These are phyloP conservation scores for Toxonevra muliebris DNA, from an alignment of 2,888 invertebrate genomes.

Conservation along the genomic window DNA sequence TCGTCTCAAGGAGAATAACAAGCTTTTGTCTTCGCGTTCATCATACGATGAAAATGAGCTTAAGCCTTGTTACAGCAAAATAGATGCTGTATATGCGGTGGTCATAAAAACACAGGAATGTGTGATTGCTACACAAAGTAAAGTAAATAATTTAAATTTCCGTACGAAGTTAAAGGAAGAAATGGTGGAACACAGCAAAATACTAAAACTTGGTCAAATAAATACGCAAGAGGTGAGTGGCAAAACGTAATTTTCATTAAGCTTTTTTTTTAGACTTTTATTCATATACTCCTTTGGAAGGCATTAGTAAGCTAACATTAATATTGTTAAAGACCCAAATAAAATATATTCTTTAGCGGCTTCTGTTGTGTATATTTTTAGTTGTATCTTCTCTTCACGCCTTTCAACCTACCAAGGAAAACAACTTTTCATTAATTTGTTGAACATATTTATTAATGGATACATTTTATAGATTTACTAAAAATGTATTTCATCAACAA, in stretches of 20 bases:
- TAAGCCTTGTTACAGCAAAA: constrained; percentile 57
- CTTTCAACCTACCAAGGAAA: no score
- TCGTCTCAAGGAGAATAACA: constrained; percentile 49
- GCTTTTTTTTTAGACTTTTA: no score
- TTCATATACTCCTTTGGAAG: no score
- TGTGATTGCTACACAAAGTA: constrained; percentile 56
- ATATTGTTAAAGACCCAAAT: no score
- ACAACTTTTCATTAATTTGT: no score
- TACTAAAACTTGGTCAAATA: constrained; percentile 47
- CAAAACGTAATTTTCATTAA: no score
- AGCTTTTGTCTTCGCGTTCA: constrained; percentile 50
- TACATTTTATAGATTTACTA: not conserved
- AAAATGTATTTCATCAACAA: not conserved
- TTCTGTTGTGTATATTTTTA: constrained; percentile 10
- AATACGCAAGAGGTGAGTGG: constrained; percentile 40
- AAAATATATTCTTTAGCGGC: no score
- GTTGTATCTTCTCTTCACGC: not conserved
- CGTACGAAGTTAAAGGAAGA: constrained; percentile 55
- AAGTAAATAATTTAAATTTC: constrained; percentile 56
- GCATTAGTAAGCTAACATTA: no score
- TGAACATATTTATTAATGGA: no score
- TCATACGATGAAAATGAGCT: constrained; percentile 54
- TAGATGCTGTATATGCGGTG: constrained; percentile 54
- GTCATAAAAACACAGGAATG: constrained; percentile 55
- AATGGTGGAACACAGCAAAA: constrained; percentile 51